Percentiles rank a stretch among this genome's conserved stretches.
phyloP scores from a whole-genome alignment of 2,113 vertebrate genomes.

The Pleuronectes platessa region DNA sequence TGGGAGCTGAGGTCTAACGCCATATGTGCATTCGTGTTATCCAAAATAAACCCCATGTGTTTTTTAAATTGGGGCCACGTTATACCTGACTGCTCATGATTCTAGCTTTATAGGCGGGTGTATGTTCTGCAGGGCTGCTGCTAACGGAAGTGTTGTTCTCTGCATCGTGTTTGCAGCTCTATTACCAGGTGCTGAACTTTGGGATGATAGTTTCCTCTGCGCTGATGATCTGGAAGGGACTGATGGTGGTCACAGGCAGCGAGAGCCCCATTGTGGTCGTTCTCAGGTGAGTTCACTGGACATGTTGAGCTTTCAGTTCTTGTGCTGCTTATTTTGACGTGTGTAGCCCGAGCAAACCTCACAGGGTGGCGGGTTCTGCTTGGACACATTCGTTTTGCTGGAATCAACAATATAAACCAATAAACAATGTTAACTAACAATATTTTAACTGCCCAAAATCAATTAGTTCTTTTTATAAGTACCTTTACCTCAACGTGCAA shows the following conservation, averaged over 20 bases:
- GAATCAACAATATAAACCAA: too few species aligned
- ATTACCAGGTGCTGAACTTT: conserved; percentile 98
- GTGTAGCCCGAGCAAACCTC: too few species aligned
- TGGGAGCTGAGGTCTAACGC: conserved; percentile 6
- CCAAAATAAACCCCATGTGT: background rate
- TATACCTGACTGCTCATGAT: too few species aligned
- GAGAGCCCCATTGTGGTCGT: conserved; percentile 99
- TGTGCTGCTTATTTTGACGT: background rate
- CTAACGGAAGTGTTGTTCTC: background rate
- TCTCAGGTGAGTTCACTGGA: conserved; percentile 85
- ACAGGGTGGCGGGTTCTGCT: too few species aligned
- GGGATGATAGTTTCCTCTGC: conserved; percentile 99
- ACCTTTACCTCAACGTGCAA: too few species aligned
- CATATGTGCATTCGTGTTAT: background rate
- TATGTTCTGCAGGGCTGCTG: background rate
- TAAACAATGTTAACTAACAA: too few species aligned
- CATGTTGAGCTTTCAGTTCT: background rate
- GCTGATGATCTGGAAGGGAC: conserved; percentile 98
- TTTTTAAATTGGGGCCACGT: background rate
- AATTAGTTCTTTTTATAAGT: too few species aligned
- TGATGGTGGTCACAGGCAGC: conserved; percentile 98
- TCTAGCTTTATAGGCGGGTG: accelerated
- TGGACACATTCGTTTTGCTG: too few species aligned
- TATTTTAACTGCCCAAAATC: too few species aligned
- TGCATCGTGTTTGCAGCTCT: conserved; percentile 83